Evolutionary conservation across 1,140 invertebrate species (phyloP).

Genomic region (Leptestheria dahalacensis): DNA sequence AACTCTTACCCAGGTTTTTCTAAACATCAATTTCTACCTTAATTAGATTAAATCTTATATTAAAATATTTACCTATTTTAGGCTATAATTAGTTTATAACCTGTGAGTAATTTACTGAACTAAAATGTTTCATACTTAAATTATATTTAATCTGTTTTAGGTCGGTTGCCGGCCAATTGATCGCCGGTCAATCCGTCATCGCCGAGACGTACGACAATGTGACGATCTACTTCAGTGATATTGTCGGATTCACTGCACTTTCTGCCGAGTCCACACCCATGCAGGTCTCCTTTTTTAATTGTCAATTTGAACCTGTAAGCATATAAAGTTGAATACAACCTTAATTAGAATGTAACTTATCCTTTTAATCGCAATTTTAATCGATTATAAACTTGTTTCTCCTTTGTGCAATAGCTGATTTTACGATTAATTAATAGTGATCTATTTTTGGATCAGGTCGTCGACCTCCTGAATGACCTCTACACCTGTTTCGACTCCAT

Average conservation of each 20-base stretch:
- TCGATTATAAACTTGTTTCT: too few relatives aligned
- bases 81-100: too few relatives aligned
- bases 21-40: too few relatives aligned
- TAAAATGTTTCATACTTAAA: too few relatives aligned
- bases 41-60: too few relatives aligned
- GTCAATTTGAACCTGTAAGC: too few relatives aligned
- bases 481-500: conserved; percentile 94
- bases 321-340: background rate
- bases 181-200: conserved; percentile 72
- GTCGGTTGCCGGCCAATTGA: conserved; percentile 76
- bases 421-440: background rate
- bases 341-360: background rate
- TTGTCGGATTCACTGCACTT: conserved; percentile 85
- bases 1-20: conserved; percentile 72
- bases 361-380: background rate
- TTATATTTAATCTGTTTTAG: too few relatives aligned
- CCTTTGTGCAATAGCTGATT: too few relatives aligned
- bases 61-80: too few relatives aligned
- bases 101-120: too few relatives aligned
- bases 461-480: conserved; percentile 88
- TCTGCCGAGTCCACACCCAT: conserved; percentile 84
- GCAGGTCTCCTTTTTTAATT: conserved; percentile 35
- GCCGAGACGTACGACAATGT: conserved; percentile 86
- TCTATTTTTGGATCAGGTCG: conserved; percentile 41
- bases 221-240: conserved; percentile 93